Conservation (phyloP, 2,797 vertebrate species). For the Spinus olivaceus region DNA sequence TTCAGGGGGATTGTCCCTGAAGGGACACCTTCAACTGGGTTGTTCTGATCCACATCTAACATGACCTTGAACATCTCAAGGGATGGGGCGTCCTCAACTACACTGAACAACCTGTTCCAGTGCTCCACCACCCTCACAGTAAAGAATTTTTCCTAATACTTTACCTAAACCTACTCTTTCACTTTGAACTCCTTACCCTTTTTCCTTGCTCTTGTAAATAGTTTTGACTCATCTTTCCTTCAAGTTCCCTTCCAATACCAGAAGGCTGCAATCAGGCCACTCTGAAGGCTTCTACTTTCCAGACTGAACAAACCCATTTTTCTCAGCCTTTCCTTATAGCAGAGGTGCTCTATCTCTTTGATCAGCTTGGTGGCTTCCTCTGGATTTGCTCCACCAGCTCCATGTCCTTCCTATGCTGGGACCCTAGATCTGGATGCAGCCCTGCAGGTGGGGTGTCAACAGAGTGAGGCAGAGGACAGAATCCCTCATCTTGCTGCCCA, state of each 20-base stretch:
- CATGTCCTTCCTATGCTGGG: not conserved
- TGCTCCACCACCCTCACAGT: fast-evolving
- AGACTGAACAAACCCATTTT: not conserved
- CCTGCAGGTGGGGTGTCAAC: not conserved
- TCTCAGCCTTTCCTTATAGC: not conserved
- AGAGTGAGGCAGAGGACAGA: not conserved
- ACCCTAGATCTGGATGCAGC: not conserved
- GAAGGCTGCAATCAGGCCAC: not conserved
- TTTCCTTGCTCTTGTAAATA: not conserved
- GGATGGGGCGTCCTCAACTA: not conserved
- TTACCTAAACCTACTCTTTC: not conserved
- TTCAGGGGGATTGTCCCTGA: not conserved
- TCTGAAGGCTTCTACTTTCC: not conserved
- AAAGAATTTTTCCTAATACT: not conserved
- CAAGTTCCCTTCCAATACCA: not conserved
- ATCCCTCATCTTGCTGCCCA: not conserved
- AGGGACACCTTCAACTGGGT: not conserved
- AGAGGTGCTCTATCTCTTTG: not conserved
- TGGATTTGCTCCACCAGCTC: fast-evolving
- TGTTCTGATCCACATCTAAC: not conserved
- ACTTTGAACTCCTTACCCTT: not conserved
- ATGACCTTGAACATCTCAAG: not conserved
- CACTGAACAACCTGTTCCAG: not conserved
- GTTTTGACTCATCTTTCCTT: not conserved
- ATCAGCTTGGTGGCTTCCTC: not conserved